Percentiles rank a stretch among this genome's conserved stretches.
Conservation (phyloP, 2,888 invertebrate genomes). For the Drosophila mimica region DNA sequence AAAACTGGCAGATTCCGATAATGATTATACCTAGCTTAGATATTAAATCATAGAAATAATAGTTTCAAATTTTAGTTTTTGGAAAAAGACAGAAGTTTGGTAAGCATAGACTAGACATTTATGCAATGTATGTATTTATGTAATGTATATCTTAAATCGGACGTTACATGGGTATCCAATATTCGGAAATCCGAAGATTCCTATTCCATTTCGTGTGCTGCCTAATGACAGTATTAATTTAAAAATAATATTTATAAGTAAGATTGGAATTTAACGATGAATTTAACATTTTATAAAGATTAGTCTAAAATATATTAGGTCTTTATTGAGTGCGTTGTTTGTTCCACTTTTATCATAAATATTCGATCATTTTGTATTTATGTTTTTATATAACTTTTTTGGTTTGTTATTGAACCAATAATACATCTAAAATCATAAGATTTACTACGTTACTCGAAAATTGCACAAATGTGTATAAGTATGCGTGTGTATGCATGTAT, state of each 20-base stretch:
- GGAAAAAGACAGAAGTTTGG: not conserved
- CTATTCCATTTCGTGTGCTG: slow-evolving; percentile 10
- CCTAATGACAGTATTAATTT: slow-evolving; percentile 27
- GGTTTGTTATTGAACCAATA: slow-evolving; percentile 1
- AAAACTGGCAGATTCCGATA: not conserved
- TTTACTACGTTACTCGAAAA: slow-evolving; percentile 28
- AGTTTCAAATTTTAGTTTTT: not conserved
- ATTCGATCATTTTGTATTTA: slow-evolving; percentile 22
- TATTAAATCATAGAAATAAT: not conserved
- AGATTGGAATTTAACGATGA: slow-evolving; percentile 15
- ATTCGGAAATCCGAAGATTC: not conserved
- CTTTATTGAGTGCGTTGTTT: slow-evolving; percentile 25
- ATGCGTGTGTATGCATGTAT: slow-evolving; percentile 23
- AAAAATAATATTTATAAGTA: slow-evolving; percentile 18
- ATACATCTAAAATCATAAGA: slow-evolving; percentile 14
- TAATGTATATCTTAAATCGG: not conserved
- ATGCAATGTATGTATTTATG: too few relatives aligned
- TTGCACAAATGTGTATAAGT: slow-evolving; percentile 29
- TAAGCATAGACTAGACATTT: not conserved
- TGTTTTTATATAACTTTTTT: slow-evolving; percentile 5
- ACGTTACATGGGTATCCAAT: not conserved
- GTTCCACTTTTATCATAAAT: slow-evolving; percentile 7
- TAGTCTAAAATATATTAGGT: slow-evolving; percentile 35
- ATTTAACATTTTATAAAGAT: slow-evolving; percentile 51
- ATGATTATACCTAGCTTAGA: not conserved